Conservation (phyloP, 2,797 vertebrate species). For the Melanotaenia maccullochi region DNA sequence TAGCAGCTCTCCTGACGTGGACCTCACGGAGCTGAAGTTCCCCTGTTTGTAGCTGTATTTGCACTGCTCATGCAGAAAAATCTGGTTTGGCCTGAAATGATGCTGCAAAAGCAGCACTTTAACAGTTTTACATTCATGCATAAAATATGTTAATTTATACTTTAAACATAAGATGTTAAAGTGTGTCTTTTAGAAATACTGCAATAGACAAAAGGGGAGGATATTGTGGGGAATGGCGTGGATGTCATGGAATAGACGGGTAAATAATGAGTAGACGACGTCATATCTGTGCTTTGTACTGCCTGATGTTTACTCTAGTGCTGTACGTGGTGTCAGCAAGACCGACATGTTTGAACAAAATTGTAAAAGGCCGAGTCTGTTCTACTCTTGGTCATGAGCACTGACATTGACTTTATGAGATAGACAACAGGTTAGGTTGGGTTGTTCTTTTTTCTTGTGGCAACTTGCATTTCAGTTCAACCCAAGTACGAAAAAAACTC, state of each 20-base stretch:
- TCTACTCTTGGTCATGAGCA: not conserved
- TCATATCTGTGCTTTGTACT: not conserved
- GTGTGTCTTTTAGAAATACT: slow-evolving; percentile 1
- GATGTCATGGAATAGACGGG: not conserved
- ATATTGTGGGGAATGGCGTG: not conserved
- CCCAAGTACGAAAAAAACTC: not conserved
- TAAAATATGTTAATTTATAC: slow-evolving; percentile 4
- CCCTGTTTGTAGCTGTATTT: slow-evolving; percentile 63
- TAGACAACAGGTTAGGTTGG: not conserved
- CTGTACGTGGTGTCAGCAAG: not conserved
- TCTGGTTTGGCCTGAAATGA: not conserved
- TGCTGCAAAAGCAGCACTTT: not conserved
- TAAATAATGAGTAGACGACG: not conserved
- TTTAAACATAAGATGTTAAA: not conserved
- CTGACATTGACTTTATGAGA: not conserved
- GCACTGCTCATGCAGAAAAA: not conserved
- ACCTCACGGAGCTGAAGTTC: slow-evolving; percentile 90
- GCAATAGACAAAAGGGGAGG: not conserved
- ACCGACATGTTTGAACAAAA: not conserved
- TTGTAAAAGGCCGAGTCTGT: not conserved
- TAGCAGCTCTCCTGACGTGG: slow-evolving; percentile 91
- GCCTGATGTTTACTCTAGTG: not conserved
- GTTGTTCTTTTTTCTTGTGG: not conserved
- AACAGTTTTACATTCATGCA: not conserved
- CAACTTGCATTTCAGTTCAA: not conserved